These are phyloP conservation scores for Temnopleurus reevesii DNA, from an alignment of 53 echinoderm and acorn worm genomes.

Conservation along the genomic window DNA sequence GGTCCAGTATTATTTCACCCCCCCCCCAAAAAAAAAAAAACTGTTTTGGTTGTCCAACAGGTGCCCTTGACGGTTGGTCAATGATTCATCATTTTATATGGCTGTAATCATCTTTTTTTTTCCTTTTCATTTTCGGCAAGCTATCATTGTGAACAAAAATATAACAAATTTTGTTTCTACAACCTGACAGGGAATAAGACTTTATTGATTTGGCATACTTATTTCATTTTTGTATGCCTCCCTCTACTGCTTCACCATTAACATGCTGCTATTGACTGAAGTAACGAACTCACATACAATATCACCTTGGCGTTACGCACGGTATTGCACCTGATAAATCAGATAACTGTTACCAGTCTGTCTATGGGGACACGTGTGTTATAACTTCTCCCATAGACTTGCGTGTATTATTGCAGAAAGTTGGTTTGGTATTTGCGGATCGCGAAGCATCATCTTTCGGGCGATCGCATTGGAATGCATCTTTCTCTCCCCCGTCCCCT, in stretches of 20 bases:
- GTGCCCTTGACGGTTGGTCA: no score
- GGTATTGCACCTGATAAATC: not conserved
- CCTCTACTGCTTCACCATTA: not conserved
- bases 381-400: not conserved
- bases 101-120: no score
- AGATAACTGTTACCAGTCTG: constrained; percentile 25
- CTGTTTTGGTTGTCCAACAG: no score
- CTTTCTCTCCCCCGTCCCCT: constrained; percentile 2
- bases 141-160: no score
- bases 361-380: constrained; percentile 36
- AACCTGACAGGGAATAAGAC: no score
- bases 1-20: no score
- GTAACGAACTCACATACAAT: not conserved
- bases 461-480: constrained; percentile 53
- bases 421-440: constrained; percentile 50
- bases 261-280: not conserved
- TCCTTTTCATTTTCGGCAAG: no score
- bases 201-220: not conserved
- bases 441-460: constrained; percentile 4
- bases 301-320: not conserved
- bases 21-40: no score
- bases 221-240: not conserved
- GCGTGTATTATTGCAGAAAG: not conserved
- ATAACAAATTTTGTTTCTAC: no score
- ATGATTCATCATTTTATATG: no score